A percentile compares a stretch with the other conserved stretches of the same genome.
Conservation (phyloP, 2,888 invertebrate species). For the Amaurobius ferox region DNA sequence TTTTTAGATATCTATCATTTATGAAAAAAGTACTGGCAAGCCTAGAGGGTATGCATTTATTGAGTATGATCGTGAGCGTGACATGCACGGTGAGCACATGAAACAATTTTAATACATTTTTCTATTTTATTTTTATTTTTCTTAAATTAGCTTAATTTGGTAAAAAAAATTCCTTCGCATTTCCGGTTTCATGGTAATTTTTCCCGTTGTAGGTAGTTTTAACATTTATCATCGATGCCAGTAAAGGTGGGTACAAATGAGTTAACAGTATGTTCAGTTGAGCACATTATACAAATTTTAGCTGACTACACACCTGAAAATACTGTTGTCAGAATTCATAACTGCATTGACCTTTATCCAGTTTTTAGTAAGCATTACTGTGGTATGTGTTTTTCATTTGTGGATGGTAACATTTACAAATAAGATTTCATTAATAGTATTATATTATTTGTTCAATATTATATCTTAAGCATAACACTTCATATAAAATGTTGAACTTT, state of each 20-base stretch:
- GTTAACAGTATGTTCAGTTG: constrained; percentile 40
- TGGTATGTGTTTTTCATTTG: too few species aligned
- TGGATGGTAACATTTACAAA: too few species aligned
- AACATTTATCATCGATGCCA: constrained; percentile 32
- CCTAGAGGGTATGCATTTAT: constrained; percentile 99
- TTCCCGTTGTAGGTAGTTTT: constrained; percentile 53
- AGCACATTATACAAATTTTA: constrained; percentile 42
- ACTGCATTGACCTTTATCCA: constrained; percentile 25
- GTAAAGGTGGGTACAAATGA: constrained; percentile 59
- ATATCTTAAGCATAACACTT: too few species aligned
- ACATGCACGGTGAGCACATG: constrained; percentile 97
- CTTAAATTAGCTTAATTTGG: not conserved
- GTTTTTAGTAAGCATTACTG: constrained; percentile 12
- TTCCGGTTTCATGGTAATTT: constrained; percentile 1
- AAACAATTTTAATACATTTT: not conserved
- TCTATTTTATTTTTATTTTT: constrained; percentile 11
- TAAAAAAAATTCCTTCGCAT: not conserved
- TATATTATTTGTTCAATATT: too few species aligned
- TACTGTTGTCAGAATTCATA: constrained; percentile 28
- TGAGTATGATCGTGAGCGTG: constrained; percentile 98
- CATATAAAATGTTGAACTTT: too few species aligned
- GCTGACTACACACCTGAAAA: constrained; percentile 47
- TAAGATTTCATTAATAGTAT: too few species aligned
- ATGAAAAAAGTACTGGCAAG: constrained; percentile 91
- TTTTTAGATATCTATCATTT: constrained; percentile 89